Conservation (phyloP, 2,888 invertebrate genomes). For the Plutella xylostella region DNA sequence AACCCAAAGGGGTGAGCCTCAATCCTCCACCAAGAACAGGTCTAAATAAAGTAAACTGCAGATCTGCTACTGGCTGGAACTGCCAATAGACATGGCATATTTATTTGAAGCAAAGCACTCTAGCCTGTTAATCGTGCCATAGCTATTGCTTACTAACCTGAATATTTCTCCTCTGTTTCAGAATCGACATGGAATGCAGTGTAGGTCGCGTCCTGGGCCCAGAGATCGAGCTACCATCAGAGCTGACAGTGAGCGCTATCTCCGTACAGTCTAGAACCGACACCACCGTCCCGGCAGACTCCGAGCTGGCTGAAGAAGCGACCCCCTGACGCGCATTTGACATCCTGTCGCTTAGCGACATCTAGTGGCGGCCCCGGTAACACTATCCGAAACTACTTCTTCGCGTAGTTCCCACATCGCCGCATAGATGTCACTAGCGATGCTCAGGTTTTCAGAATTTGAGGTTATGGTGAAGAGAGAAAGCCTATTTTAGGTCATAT, state of each 20-base stretch:
- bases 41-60: too few relatives aligned
- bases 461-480: too few relatives aligned
- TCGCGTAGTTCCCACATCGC: neutral
- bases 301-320: slow-evolving; percentile 57
- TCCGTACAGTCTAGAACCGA: slow-evolving; percentile 30
- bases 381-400: neutral
- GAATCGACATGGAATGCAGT: slow-evolving; percentile 63
- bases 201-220: slow-evolving; percentile 44
- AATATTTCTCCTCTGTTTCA: slow-evolving; percentile 20
- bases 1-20: too few relatives aligned
- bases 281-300: slow-evolving; percentile 24
- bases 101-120: neutral
- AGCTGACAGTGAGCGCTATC: slow-evolving; percentile 36
- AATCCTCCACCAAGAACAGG: too few relatives aligned
- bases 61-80: too few relatives aligned
- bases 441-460: neutral
- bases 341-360: slow-evolving; percentile 6
- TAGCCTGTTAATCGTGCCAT: neutral
- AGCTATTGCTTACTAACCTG: too few relatives aligned
- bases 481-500: too few relatives aligned
- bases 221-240: slow-evolving; percentile 32
- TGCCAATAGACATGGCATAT: too few relatives aligned
- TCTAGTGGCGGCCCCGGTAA: slow-evolving; percentile 5
- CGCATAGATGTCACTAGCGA: neutral
- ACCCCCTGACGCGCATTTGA: slow-evolving; percentile 42